phyloP scores from a whole-genome alignment of 2,888 invertebrate genomes.

The Lysandra bellargus region DNA sequence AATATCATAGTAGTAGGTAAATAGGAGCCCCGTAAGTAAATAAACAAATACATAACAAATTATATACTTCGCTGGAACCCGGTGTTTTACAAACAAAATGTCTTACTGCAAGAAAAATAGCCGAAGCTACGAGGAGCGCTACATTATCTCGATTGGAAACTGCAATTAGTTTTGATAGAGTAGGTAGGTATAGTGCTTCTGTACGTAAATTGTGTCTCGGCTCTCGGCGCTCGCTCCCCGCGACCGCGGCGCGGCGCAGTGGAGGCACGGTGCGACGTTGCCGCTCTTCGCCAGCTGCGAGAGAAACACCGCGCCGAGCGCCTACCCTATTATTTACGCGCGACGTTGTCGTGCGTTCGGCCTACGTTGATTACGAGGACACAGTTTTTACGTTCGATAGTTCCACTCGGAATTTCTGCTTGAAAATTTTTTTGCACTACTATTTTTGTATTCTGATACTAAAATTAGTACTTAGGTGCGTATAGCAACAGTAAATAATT shows the following conservation, averaged over 20 bases:
- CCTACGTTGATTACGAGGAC: conserved; percentile 81
- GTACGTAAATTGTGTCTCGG: conserved; percentile 62
- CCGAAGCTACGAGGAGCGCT: not conserved
- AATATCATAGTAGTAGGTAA: not conserved
- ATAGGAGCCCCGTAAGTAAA: not conserved
- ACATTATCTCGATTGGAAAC: conserved; percentile 30
- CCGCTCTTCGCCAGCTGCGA: conserved; percentile 78
- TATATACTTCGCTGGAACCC: not conserved
- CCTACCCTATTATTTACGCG: conserved; percentile 81
- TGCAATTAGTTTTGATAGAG: conserved; percentile 48
- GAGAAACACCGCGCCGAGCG: conserved; percentile 77
- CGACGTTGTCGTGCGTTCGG: conserved; percentile 75
- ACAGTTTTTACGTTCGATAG: conserved; percentile 79
- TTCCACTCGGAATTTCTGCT: conserved; percentile 60
- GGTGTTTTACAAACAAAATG: not conserved
- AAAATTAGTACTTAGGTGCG: not conserved
- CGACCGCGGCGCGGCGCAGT: conserved; percentile 50
- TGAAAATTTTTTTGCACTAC: conserved; percentile 37
- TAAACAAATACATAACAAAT: conserved; percentile 15
- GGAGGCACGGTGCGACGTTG: conserved; percentile 65
- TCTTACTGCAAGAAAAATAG: not conserved
- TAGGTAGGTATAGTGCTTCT: conserved; percentile 74
- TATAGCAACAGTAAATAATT: not conserved
- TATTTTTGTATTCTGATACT: not conserved
- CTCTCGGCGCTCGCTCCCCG: conserved; percentile 56